Evolutionary conservation across 2,797 vertebrate genomes (phyloP).

Genomic region (Propithecus deckenii): DNA sequence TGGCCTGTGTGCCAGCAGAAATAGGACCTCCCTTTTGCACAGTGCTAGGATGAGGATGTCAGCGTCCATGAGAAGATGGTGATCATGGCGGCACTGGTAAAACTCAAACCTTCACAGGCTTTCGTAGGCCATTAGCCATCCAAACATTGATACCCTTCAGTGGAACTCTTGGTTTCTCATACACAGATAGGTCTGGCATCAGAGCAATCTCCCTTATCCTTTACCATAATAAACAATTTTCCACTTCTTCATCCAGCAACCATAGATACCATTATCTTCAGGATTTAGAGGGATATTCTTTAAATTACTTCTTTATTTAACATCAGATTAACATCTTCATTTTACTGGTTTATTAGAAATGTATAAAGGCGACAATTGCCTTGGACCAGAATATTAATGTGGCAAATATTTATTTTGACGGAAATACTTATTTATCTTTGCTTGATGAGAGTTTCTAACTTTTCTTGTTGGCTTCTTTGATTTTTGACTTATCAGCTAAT

Average conservation of each 20-base stretch:
- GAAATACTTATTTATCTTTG: background rate
- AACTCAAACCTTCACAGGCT: background rate
- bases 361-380: background rate
- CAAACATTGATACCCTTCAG: background rate
- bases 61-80: background rate
- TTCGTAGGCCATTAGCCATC: background rate
- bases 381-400: background rate
- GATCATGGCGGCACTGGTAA: background rate
- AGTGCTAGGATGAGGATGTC: background rate
- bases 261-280: background rate
- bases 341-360: background rate
- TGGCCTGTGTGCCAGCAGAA: background rate
- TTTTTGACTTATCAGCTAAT: background rate
- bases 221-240: background rate
- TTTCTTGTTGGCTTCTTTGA: background rate
- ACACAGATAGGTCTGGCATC: background rate
- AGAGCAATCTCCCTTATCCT: background rate
- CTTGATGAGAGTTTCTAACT: background rate
- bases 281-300: background rate
- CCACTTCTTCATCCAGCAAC: background rate
- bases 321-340: background rate
- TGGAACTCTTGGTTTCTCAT: background rate
- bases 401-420: background rate
- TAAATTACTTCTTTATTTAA: background rate
- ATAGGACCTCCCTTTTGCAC: background rate